Conservation (phyloP, 1,140 invertebrate genomes). For the Ostrea denselamellosa region DNA sequence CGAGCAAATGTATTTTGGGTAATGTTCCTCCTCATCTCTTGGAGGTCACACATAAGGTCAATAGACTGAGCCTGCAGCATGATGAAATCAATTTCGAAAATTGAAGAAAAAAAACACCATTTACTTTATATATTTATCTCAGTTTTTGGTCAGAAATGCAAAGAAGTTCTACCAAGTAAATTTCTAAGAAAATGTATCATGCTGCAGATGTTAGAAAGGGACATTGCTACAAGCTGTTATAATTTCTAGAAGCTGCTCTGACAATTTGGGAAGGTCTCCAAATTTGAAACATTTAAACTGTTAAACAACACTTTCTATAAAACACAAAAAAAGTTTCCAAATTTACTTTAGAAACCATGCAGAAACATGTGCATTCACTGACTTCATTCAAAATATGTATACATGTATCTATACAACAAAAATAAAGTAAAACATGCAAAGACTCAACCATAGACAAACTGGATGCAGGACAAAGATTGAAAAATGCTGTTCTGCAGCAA, state of each 20-base stretch:
- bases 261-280: neutral
- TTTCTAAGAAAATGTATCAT: neutral
- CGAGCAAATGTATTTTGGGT: conserved; percentile 60
- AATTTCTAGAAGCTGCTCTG: neutral
- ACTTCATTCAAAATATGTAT: too few relatives aligned
- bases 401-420: neutral
- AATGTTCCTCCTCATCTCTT: conserved; percentile 65
- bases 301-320: neutral
- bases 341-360: neutral
- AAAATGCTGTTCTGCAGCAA: neutral
- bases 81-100: neutral
- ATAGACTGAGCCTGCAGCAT: conserved; percentile 69
- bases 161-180: neutral
- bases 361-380: neutral
- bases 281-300: neutral
- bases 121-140: neutral
- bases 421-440: neutral
- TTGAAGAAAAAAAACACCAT: neutral
- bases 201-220: conserved; percentile 14
- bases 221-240: conserved; percentile 9
- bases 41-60: conserved; percentile 69
- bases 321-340: neutral
- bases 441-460: conserved; percentile 34
- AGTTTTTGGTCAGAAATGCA: neutral
- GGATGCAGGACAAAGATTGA: conserved; percentile 25